Conservation (phyloP, 2,113 vertebrate species). For the Peromyscus maniculatus region DNA sequence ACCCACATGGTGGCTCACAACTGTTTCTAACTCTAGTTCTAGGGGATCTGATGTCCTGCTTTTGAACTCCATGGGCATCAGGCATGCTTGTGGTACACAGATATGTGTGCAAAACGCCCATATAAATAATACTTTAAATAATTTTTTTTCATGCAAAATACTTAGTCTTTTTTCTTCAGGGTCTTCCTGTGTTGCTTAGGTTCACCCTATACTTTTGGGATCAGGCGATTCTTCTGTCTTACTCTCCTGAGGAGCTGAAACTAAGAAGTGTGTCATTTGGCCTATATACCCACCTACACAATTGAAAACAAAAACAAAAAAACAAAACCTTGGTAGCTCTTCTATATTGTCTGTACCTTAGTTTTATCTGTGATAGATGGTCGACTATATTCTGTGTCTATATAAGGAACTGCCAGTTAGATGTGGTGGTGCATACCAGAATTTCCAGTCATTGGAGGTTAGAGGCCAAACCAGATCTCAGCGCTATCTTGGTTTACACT, state of each 20-base stretch:
- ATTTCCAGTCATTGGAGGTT: not conserved
- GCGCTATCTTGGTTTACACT: not conserved
- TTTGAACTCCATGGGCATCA: not conserved
- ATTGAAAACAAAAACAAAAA: not conserved
- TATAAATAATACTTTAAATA: not conserved
- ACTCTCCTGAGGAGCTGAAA: not conserved
- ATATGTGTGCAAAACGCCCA: not conserved
- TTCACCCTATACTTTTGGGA: not conserved
- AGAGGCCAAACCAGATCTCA: not conserved
- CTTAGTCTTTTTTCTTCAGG: not conserved
- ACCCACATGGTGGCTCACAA: not conserved
- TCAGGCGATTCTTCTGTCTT: not conserved
- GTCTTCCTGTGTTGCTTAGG: not conserved
- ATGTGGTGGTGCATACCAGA: not conserved
- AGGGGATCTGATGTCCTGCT: not conserved
- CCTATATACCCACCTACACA: not conserved
- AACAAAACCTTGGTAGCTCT: not conserved
- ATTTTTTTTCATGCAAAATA: not conserved
- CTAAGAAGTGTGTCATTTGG: not conserved
- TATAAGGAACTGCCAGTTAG: not conserved
- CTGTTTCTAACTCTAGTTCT: not conserved
- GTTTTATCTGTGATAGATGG: not conserved
- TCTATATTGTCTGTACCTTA: not conserved
- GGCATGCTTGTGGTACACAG: not conserved
- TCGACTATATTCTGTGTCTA: not conserved